Conservation (phyloP, 2,113 vertebrate genomes). For the Ibidorhyncha struthersii region DNA sequence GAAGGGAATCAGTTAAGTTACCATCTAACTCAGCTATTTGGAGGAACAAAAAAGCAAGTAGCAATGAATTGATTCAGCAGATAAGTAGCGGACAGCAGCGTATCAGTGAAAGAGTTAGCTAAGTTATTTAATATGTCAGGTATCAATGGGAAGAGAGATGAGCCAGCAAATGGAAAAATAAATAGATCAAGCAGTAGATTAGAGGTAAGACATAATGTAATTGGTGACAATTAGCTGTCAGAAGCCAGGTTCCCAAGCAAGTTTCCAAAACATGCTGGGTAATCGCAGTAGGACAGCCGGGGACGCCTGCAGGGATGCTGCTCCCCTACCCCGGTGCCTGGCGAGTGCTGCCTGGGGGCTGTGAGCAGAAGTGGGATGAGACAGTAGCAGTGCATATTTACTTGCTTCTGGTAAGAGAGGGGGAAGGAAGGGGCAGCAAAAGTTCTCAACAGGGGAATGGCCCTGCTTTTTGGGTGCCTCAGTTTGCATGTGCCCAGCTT, state of each 20-base stretch:
- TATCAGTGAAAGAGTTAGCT: background rate
- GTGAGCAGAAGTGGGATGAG: rapidly evolving
- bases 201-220: background rate
- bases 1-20: background rate
- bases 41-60: background rate
- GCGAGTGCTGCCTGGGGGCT: background rate
- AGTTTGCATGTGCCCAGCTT: background rate
- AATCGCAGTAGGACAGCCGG: background rate
- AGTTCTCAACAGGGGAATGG: background rate
- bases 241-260: background rate
- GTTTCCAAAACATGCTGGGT: background rate
- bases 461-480: background rate
- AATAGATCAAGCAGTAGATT: conserved; percentile 18
- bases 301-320: background rate
- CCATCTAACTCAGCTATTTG: background rate
- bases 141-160: background rate
- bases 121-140: background rate
- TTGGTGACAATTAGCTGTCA: background rate
- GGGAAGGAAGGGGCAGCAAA: background rate
- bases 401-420: background rate
- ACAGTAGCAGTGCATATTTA: rapidly evolving
- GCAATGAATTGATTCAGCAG: background rate
- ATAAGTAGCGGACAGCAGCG: background rate
- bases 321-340: background rate
- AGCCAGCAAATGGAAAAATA: conserved; percentile 20